These are phyloP conservation scores for Diplolepis rosae DNA, from an alignment of 2,888 invertebrate genomes.

Conservation along the genomic window DNA sequence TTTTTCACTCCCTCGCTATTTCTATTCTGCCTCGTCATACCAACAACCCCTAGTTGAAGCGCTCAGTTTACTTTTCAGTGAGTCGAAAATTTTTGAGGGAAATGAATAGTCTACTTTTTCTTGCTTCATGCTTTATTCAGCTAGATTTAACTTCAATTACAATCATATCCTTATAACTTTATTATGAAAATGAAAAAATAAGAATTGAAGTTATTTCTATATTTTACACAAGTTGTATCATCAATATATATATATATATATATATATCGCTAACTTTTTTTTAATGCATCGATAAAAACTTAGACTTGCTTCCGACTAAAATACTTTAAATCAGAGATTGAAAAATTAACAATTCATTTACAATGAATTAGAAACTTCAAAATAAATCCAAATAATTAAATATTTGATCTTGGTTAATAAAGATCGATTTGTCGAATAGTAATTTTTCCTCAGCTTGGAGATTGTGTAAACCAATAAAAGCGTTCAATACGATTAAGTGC, in stretches of 20 bases:
- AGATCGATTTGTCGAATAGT: constrained; percentile 6
- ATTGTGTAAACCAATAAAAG: not conserved
- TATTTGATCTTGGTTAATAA: not conserved
- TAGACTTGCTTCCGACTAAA: no score
- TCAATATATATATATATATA: no score
- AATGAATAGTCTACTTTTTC: not conserved
- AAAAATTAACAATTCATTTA: not conserved
- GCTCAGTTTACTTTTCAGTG: not conserved
- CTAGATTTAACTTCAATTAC: not conserved
- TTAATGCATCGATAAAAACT: no score
- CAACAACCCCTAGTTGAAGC: not conserved
- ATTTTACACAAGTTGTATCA: no score
- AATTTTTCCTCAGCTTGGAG: constrained; percentile 9
- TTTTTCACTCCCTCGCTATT: constrained; percentile 1
- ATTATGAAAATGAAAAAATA: no score
- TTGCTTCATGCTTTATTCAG: not conserved
- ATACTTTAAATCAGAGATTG: not conserved
- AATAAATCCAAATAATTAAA: no score
- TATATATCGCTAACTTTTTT: not conserved
- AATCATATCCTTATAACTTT: no score
- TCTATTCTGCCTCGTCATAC: constrained; percentile 2
- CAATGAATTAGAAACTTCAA: no score
- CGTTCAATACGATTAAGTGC: constrained; percentile 4
- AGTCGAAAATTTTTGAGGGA: not conserved
- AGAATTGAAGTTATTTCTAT: no score